phyloP scores from a whole-genome alignment of 2,888 invertebrate genomes.

The Cryptophagus acutangulus region DNA sequence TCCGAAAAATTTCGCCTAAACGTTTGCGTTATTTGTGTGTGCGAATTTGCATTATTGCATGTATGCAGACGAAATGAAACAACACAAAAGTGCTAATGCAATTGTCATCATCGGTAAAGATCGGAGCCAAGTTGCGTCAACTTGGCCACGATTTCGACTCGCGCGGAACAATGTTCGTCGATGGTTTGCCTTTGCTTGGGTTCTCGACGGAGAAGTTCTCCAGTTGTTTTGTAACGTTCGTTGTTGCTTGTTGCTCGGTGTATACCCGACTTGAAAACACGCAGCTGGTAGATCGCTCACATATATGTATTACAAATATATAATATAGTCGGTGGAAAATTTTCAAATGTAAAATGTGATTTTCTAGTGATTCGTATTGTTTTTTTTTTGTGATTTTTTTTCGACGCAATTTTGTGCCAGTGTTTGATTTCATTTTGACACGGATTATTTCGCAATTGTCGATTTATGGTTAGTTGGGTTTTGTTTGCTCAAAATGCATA shows the following conservation, averaged over 20 bases:
- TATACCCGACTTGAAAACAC: neutral
- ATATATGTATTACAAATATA: neutral
- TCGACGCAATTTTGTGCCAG: neutral
- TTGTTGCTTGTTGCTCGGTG: neutral
- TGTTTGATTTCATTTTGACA: neutral
- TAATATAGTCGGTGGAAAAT: neutral
- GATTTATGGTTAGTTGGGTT: neutral
- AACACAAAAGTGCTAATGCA: no score
- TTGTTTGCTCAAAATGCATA: no score
- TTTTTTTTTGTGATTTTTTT: neutral
- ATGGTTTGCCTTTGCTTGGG: no score
- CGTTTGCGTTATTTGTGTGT: no score
- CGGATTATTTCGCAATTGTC: neutral
- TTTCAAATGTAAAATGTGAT: neutral
- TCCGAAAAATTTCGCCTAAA: no score
- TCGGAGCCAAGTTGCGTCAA: conserved; percentile 1
- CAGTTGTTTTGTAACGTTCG: no score
- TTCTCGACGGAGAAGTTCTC: no score
- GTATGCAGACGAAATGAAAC: no score
- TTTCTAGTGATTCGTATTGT: neutral
- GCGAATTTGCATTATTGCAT: no score
- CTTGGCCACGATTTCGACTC: no score
- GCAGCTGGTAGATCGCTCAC: no score
- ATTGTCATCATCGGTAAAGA: conserved; percentile 2
- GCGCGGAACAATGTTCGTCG: no score